Base-by-base conservation (phyloP, 2,113 vertebrate species). In the Peromyscus leucopus region DNA sequence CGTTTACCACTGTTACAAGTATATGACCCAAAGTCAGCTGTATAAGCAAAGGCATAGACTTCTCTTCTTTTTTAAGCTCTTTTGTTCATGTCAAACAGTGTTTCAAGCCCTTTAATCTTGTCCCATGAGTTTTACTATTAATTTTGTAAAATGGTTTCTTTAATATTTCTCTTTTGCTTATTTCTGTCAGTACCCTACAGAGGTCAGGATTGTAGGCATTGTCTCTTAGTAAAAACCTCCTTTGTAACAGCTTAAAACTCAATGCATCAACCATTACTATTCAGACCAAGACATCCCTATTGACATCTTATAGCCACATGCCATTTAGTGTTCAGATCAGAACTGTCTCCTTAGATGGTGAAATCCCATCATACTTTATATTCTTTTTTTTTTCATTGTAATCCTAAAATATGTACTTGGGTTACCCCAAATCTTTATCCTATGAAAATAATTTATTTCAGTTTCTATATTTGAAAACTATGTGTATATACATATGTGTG, bases 151-250 rank as follows among this genome's bases (percentile, higher is more conserved):
- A 55, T 55, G 11, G 55, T 55, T 55, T 55, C 55, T 55, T 55
- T 55, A 55, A 2, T 55, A 55, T 55, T 55, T 55, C 55, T 55
- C 55, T 15, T 13, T 55, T 55, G 55, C 55, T 55, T 13, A 55
- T 55, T 15, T 0, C 7, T 76, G 24, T 69, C 65, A 91, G 12
- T 83, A 87, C 39, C 39, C 31, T 59, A 42, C 11, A 57, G 88
- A 78, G 42, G 67, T 69, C 55, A 65, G 26, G n/a, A 17, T 82
- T 46, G 2, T 55, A 55, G 24, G 10, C 4, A 15, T 71, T 13
- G 15, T 24, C 72, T 69, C 75, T 93, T 31, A 65, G n/a, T 69
- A 85, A 93, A 95, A 85, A 48, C 2, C 39, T 96, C 55, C 13
- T 84, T 96, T 89, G 33, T 28, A 55, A 86, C 33, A 26, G 12